Percentiles rank a stretch among this genome's conserved stretches.
Evolutionary conservation across 92 coral and sea anemone species (phyloP).

Genomic region (Zoanthus solanderi): DNA sequence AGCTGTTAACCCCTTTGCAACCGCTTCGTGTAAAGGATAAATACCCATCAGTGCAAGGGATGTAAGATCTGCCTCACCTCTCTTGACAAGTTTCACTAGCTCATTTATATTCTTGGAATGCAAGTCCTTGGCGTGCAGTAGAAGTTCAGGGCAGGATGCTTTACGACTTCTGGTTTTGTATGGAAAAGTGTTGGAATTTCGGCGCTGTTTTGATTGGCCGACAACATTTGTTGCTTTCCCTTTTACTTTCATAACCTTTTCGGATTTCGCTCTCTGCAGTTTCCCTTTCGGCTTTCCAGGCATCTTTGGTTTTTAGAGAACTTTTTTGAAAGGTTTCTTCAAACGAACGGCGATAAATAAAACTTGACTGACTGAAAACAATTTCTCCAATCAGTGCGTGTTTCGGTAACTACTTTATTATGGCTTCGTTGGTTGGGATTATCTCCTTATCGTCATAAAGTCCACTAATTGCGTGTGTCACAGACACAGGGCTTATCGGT

Average conservation of each 20-base stretch:
- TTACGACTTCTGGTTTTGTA: slow-evolving; percentile 61
- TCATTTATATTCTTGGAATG: slow-evolving; percentile 70
- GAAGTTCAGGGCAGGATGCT: slow-evolving; percentile 78
- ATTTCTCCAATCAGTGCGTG: not conserved
- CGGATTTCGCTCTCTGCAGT: slow-evolving; percentile 50
- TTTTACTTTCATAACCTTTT: slow-evolving; percentile 31
- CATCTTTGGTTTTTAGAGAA: not conserved
- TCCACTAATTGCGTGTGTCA: not conserved
- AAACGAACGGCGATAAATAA: not conserved
- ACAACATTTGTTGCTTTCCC: slow-evolving; percentile 20
- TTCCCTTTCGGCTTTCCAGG: slow-evolving; percentile 43
- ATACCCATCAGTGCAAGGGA: slow-evolving; percentile 72
- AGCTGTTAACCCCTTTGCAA: slow-evolving; percentile 68
- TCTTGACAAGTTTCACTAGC: slow-evolving; percentile 75
- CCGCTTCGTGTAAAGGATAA: slow-evolving; percentile 80
- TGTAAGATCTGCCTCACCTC: slow-evolving; percentile 74
- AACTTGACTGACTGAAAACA: not conserved
- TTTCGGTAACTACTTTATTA: not conserved
- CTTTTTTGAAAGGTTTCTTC: not conserved
- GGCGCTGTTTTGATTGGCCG: slow-evolving; percentile 29
- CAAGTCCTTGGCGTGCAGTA: slow-evolving; percentile 69
- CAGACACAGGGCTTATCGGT: not conserved
- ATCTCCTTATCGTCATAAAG: not conserved
- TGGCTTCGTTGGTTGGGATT: not conserved
- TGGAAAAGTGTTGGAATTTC: slow-evolving; percentile 45